A percentile compares a stretch with the other conserved stretches of the same genome.
Evolutionary conservation across 2,113 vertebrate genomes (phyloP).

Genomic region (Helogale parvula): DNA sequence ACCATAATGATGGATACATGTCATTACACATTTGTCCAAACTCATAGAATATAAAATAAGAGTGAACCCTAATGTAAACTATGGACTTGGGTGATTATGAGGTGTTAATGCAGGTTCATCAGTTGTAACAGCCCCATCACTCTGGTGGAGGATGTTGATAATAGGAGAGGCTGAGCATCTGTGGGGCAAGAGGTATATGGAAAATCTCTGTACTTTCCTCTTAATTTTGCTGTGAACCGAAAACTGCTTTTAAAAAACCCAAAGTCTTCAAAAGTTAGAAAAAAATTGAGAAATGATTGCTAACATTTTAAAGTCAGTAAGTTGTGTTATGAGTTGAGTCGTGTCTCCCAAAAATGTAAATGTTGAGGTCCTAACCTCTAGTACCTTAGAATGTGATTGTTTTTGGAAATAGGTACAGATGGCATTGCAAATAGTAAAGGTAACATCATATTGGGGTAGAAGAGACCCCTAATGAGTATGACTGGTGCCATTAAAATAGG

Average conservation of each 20-base stretch:
- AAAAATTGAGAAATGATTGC: neutral
- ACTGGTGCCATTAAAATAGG: neutral
- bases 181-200: neutral
- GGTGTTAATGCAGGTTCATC: neutral
- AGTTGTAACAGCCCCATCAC: neutral
- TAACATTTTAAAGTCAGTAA: conserved; percentile 8
- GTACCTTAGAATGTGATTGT: neutral
- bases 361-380: neutral
- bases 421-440: neutral
- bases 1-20: neutral
- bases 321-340: neutral
- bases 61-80: neutral
- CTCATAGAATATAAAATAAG: neutral
- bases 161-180: neutral
- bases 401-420: neutral
- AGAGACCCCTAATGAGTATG: neutral
- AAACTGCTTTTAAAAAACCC: neutral
- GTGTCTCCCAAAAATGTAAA: neutral
- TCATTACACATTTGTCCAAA: neutral
- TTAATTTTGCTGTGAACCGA: neutral
- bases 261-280: neutral
- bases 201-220: neutral
- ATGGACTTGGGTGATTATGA: neutral
- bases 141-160: neutral
- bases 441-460: neutral